Conservation (phyloP, 2,113 vertebrate species). For the Stomatorhinus ivindoensis region DNA sequence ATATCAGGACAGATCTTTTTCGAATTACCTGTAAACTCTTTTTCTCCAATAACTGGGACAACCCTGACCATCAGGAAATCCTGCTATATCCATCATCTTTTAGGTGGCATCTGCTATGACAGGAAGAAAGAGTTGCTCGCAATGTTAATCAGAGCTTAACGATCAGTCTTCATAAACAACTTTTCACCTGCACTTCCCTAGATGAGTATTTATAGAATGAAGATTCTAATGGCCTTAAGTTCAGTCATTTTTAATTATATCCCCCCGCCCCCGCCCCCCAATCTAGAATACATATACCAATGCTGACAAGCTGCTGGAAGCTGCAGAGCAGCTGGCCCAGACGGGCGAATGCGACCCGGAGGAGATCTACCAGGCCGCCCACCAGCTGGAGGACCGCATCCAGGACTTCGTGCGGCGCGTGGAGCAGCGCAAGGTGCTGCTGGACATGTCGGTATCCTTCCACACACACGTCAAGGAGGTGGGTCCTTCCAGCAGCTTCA, state of each 20-base stretch:
- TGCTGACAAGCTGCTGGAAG: constrained; percentile 90
- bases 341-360: constrained; percentile 95
- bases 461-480: constrained; percentile 98
- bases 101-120: not conserved
- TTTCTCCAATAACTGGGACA: not conserved
- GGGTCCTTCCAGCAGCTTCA: constrained; percentile 20
- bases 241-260: not conserved
- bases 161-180: not conserved
- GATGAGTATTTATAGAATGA: not conserved
- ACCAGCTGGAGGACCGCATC: constrained; percentile 91
- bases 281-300: constrained; percentile 93
- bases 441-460: constrained; percentile 97
- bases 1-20: not conserved
- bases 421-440: constrained; percentile 88
- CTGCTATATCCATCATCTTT: not conserved
- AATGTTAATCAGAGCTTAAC: not conserved
- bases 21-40: not conserved
- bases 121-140: not conserved
- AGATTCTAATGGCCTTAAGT: not conserved
- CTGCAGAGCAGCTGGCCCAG: constrained; percentile 92
- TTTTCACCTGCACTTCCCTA: not conserved
- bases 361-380: constrained; percentile 96
- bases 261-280: not conserved
- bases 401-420: constrained; percentile 97
- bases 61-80: not conserved